phyloP scores from a whole-genome alignment of 2,797 vertebrate species.

The Pipistrellus nathusii region DNA sequence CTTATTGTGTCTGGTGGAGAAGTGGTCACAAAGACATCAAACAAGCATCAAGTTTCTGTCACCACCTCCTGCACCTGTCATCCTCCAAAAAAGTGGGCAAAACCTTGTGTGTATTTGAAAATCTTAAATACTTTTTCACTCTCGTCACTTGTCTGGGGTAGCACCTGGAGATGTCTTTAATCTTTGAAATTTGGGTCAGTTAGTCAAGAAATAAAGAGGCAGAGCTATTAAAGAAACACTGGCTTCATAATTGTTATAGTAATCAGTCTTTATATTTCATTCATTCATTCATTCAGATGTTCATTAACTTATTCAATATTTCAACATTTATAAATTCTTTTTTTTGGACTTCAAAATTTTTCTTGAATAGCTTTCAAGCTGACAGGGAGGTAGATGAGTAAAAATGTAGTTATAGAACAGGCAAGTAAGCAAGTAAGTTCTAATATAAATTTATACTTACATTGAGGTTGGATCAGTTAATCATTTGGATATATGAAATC shows the following conservation, averaged over 20 bases:
- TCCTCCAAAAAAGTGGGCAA: constrained; percentile 56
- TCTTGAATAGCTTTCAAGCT: background rate
- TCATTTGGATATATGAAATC: background rate
- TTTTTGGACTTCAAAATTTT: background rate
- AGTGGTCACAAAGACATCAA: constrained; percentile 70
- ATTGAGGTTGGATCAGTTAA: background rate
- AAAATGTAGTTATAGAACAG: background rate
- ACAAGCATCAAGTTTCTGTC: constrained; percentile 48
- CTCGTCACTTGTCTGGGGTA: constrained; percentile 53
- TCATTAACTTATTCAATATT: background rate
- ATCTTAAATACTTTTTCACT: background rate
- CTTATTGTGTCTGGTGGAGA: constrained; percentile 71
- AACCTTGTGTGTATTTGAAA: constrained; percentile 52
- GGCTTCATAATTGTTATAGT: background rate
- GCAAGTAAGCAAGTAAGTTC: background rate
- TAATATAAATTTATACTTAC: background rate
- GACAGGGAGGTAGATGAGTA: background rate
- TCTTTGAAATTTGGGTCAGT: constrained; percentile 71
- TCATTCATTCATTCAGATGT: background rate
- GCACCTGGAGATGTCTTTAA: constrained; percentile 62
- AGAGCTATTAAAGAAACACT: background rate
- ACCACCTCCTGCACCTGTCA: constrained; percentile 14
- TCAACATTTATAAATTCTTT: background rate
- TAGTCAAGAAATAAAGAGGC: constrained; percentile 60
- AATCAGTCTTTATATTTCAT: background rate